phyloP scores from a whole-genome alignment of 2,113 vertebrate genomes.

The Phocoena phocoena region DNA sequence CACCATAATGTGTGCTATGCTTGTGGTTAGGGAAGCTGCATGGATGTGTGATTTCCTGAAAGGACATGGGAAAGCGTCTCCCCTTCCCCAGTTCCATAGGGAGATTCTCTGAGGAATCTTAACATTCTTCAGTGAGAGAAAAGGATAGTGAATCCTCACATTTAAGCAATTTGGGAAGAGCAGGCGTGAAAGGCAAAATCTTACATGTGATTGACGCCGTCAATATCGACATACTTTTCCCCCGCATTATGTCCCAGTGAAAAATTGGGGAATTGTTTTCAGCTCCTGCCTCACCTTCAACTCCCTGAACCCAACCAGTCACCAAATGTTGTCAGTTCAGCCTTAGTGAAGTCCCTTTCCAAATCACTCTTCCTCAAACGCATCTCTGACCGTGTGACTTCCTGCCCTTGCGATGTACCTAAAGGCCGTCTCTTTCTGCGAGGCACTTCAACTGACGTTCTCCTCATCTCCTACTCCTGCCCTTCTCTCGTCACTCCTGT shows the following conservation, averaged over 20 bases:
- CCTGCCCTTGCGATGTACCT: neutral
- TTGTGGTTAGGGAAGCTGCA: neutral
- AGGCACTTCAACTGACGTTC: neutral
- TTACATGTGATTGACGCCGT: neutral
- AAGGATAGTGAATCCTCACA: neutral
- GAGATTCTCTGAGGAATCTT: neutral
- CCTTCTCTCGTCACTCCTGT: neutral
- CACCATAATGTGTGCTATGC: neutral
- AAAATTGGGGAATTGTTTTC: neutral
- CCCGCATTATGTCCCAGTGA: neutral
- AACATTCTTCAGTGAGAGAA: neutral
- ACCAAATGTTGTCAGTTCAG: neutral
- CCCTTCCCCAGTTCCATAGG: neutral
- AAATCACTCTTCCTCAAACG: neutral
- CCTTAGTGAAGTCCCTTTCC: neutral
- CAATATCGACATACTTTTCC: neutral
- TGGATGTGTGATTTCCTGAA: neutral
- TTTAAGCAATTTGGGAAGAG: neutral
- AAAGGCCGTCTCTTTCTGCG: neutral
- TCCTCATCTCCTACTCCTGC: too few species aligned
- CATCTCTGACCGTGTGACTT: neutral
- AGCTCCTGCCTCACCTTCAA: neutral
- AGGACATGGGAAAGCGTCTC: neutral
- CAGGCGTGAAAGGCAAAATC: neutral
- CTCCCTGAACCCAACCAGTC: neutral